Conservation (phyloP, 2,888 invertebrate species). For the Oscheius sp. region DNA sequence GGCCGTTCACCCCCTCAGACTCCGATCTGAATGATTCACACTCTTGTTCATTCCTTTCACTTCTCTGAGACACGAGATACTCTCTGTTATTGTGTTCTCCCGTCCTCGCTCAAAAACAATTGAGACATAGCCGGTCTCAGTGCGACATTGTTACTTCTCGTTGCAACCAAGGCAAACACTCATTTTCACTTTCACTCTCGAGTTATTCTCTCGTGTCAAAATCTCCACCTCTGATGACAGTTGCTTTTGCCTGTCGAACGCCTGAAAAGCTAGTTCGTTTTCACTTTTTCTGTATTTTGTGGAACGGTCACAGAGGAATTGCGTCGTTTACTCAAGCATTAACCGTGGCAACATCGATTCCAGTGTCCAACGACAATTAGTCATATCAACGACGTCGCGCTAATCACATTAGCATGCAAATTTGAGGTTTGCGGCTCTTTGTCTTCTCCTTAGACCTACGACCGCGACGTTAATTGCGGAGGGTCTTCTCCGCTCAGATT, state of each 20-base stretch:
- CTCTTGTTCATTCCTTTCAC: no score
- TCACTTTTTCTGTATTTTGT: neutral
- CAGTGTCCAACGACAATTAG: constrained; percentile 12
- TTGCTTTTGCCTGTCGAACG: neutral
- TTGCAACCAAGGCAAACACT: no score
- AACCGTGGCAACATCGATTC: neutral
- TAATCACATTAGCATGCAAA: constrained; percentile 36
- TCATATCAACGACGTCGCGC: constrained; percentile 34
- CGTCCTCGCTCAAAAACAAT: neutral
- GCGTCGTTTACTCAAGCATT: no score
- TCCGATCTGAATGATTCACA: no score
- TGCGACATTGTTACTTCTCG: no score
- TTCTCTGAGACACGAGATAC: neutral
- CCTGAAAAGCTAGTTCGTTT: no score
- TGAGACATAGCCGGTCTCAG: no score
- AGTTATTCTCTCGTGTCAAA: neutral
- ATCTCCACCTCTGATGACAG: neutral
- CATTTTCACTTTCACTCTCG: neutral
- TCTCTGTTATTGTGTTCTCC: constrained; percentile 16
- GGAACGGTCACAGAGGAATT: neutral
- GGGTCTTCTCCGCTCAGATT: constrained; percentile 30
- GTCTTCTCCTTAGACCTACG: constrained; percentile 19
- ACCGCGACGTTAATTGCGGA: constrained; percentile 34
- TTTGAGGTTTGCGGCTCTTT: constrained; percentile 21
- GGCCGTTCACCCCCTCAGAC: no score